Base-by-base conservation (phyloP, 2,113 vertebrate species). In the Neofelis nebulosa region DNA sequence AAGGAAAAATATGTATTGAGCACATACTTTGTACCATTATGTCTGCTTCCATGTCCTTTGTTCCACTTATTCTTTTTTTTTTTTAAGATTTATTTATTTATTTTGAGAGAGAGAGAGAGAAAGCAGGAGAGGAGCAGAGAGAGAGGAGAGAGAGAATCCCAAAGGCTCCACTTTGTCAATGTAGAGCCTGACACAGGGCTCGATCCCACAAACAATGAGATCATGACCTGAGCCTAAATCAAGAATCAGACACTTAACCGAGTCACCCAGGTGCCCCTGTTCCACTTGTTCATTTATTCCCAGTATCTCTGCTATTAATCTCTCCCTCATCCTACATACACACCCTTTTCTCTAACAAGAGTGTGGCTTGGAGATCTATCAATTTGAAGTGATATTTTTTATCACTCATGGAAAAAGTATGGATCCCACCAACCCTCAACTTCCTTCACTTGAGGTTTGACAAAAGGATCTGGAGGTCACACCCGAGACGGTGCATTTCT, bases 361-460 rank as follows among this genome's bases (percentile, higher is more conserved):
- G 73, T 4, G 1, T 55, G 36, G 65, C n/a, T 36, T 81, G 57
- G 36, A 50, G 81, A 63, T 4, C 65, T 76, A 4, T 31, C 2
- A 1, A 78, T 87, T 38, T 38, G 78, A 97, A 63, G 76, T 31
- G 25, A 19, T 61, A 50, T 61, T 68, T 61, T 68, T 57, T 57
- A 21, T 16, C 19, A 2, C 66, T 92, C 74, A 3, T 27, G 57
- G 55, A 41, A 84, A 94, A 91, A 31, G 14, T 52, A 85, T 48
- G 68, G 52, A 65, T 36, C 57, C 57, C 61, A 38, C 29, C 81
- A 74, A 52, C 23, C 31, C 36, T 81, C 90, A 69, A 36, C 81
- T 71, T 88, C 86, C 91, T 95, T 83, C 50, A 48, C 18, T 50
- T 82, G 50, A 45, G 31, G 3, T 57, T 81, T 97, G 89, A 91